Evolutionary conservation across 1,140 invertebrate genomes (phyloP).

Genomic region (Cydia fagiglandana): DNA sequence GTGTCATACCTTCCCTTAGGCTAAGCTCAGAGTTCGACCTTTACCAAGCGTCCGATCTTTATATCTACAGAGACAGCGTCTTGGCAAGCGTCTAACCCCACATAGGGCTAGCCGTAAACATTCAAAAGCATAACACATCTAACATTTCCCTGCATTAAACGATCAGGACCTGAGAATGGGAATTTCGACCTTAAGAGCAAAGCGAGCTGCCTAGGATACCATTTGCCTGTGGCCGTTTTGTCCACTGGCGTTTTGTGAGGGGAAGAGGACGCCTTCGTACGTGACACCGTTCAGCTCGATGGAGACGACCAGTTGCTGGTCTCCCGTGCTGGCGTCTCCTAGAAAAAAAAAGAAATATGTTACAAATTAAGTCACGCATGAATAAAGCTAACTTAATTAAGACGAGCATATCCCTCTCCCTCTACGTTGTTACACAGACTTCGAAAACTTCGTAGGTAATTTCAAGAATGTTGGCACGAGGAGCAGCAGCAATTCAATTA

Average conservation of each 20-base stretch:
- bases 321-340: slow-evolving; percentile 86
- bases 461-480: too few species aligned
- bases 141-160: slow-evolving; percentile 26
- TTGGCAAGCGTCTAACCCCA: slow-evolving; percentile 3
- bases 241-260: slow-evolving; percentile 79
- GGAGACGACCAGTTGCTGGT: slow-evolving; percentile 94
- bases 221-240: slow-evolving; percentile 76
- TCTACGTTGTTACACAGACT: too few species aligned
- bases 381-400: background rate
- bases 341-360: slow-evolving; percentile 35
- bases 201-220: slow-evolving; percentile 60
- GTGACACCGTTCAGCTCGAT: slow-evolving; percentile 97
- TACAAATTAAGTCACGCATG: background rate
- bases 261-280: slow-evolving; percentile 93
- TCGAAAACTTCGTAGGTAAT: too few species aligned
- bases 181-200: background rate
- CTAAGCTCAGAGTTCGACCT: background rate
- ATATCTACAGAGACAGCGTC: background rate
- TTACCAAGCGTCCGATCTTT: background rate
- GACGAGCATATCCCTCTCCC: too few species aligned
- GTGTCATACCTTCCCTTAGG: slow-evolving; percentile 11
- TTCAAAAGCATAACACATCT: slow-evolving; percentile 15
- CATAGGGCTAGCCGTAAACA: slow-evolving; percentile 13
- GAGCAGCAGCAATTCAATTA: too few species aligned
- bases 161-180: slow-evolving; percentile 34